Evolutionary conservation across 2,797 vertebrate genomes (phyloP).

Genomic region (Lophius americanus): DNA sequence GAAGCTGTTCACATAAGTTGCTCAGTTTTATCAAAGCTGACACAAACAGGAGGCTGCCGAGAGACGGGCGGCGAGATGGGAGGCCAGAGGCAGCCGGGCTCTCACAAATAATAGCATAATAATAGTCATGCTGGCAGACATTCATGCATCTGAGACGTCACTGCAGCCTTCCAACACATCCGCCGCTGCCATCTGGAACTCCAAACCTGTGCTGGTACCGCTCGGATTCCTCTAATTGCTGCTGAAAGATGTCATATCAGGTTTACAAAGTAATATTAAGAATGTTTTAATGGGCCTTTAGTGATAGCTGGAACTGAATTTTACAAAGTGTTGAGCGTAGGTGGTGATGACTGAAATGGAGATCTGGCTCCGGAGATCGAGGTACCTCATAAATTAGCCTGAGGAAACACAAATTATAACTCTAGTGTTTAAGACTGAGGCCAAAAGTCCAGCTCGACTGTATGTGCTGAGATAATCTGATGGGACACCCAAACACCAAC

Average conservation of each 20-base stretch:
- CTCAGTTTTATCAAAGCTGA: constrained; percentile 47
- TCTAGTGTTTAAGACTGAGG: no score
- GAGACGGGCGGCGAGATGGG: constrained; percentile 21
- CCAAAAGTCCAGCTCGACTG: no score
- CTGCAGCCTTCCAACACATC: constrained; percentile 27
- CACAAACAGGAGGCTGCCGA: constrained; percentile 35
- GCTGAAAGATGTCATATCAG: constrained; percentile 2
- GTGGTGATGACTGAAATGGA: no score
- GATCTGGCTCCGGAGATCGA: no score
- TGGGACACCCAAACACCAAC: no score
- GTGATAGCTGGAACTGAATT: background rate
- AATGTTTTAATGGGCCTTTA: background rate
- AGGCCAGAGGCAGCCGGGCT: constrained; percentile 32
- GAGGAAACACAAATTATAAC: no score
- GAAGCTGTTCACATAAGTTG: constrained; percentile 22
- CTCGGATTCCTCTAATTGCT: constrained; percentile 21
- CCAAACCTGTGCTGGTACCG: constrained; percentile 7
- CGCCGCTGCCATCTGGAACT: constrained; percentile 32
- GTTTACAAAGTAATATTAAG: constrained; percentile 1
- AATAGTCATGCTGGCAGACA: constrained; percentile 43
- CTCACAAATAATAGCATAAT: constrained; percentile 40
- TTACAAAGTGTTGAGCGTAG: no score
- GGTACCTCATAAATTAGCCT: no score
- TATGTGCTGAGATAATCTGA: no score
- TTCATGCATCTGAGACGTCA: constrained; percentile 2